Base-by-base conservation (phyloP, 2,888 invertebrate species). In the Pherbina coryleti region DNA sequence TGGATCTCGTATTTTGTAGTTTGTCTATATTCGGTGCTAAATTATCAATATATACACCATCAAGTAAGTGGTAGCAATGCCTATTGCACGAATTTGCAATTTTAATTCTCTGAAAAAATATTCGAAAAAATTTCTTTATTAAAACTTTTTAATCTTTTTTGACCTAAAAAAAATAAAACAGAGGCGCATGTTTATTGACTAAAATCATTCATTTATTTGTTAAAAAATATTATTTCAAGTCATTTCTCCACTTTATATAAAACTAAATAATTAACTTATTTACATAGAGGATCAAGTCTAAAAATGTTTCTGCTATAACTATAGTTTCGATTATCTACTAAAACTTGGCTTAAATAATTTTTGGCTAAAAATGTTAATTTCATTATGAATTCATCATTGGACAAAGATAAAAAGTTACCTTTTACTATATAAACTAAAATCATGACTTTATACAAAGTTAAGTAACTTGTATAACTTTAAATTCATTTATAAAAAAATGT, bases 241-340 rank as follows among this genome's bases (percentile, higher is more conserved):
- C 55, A 28, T 67, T 49, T 67, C 53, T 34, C 37, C 67, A 37
- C 55, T 51, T 44, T 44, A 34, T 17, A 53, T 69, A 69, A 22
- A 74, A 73, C 57, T 75, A 55, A 66, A 67, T 75, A 66, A 17
- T 67, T 62, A 75, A 60, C 75, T 67, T 67, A 75, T 67, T 75
- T 75, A 75, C 55, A 67, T 66, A 75, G 51, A 69, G 75, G 66
- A 67, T 67, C 55, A 67, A 31, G 67, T 66, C 75, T 75, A 53
- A 14, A 22, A 44, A 44, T 60, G 57, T 62, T 49, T 49, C 25
- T 51, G 44, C 25, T 64, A 11, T 31, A 28, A 31, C 62, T 55
- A 55, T 19, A 55, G 5, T 22, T 55, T 19, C 19, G 7, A 55
- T 8, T 55, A 19, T 55, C 3, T n/a, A 19, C 19, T 55, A n/a